Base-by-base conservation (phyloP, 2,888 invertebrate genomes). In the Stenoptilia bipunctidactyla region DNA sequence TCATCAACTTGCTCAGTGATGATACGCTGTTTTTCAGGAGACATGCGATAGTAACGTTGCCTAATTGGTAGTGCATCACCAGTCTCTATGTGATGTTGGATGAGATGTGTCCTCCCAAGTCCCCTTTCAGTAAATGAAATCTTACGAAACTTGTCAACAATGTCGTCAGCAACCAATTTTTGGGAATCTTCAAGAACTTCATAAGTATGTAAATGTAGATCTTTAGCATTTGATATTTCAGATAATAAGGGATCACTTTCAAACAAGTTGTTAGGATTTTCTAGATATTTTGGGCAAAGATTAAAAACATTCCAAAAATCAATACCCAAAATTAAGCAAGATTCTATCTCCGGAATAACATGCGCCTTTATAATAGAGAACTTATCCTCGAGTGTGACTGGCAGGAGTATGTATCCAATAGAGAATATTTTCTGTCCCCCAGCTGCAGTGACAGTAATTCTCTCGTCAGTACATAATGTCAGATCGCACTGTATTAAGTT, bases 21-120 rank as follows among this genome's bases (percentile, higher is more conserved):
- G 1, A 45, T 45, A 5, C 39, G 30, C 34, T 45, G 45, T 36
- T 49, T 49, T 35, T 46, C 48, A 1, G 48, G 49, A 2, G 51
- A 49, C 37, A 51, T 37, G 1, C 47, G 13, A 27, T 49, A 49
- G 13, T 42, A 34, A 4, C 51, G 34, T 15, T 53, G 52, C 6
- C 47, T 25, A 12, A 53, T 48, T 9, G 53, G 53, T n/a, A n/a
- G 4, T 4, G 45, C 27, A 27, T 51, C 42, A 0, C 53, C 53
- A 3, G 55, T 56, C 37, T 53, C 45, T 9, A 53, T 56, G 0
- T 13, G 33, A 37, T 56, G 54, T 1, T 30, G 36, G 6, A 52
- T 40, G 4, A 54, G 36, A 15, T 40, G 8, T 2, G 56, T 56
- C n/a, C 41, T 15, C 15, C 51, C 52, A 14, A 52, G 37, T n/a